These are phyloP conservation scores for Sebastes baramenuke DNA, from an alignment of 2,797 vertebrate genomes.

Conservation along the genomic window DNA sequence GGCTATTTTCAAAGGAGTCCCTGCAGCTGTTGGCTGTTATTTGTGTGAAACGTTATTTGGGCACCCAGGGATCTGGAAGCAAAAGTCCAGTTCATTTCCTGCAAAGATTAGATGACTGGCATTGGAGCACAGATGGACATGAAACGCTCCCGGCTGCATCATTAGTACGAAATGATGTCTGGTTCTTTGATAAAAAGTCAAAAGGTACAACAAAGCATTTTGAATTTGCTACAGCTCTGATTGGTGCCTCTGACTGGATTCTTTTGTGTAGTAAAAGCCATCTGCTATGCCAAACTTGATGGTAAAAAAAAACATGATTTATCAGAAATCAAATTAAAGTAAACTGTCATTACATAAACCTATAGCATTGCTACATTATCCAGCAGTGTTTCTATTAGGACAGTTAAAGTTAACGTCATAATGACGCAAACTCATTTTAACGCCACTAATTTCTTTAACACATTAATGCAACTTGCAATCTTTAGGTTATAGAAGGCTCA, in stretches of 20 bases:
- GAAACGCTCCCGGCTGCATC: not conserved
- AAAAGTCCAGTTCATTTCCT: not conserved
- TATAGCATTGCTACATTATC: not conserved
- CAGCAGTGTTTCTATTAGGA: too few species aligned
- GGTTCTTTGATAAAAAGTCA: not conserved
- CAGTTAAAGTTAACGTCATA: too few species aligned
- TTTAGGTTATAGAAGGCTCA: too few species aligned
- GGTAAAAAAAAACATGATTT: not conserved
- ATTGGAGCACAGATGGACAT: not conserved
- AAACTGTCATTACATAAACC: not conserved
- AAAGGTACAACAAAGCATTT: not conserved
- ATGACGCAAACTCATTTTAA: too few species aligned
- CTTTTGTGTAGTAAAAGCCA: not conserved
- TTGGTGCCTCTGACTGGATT: not conserved
- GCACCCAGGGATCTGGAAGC: not conserved
- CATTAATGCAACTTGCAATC: too few species aligned
- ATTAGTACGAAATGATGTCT: not conserved
- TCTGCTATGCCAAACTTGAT: not conserved
- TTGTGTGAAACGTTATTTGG: too few species aligned
- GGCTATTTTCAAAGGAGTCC: too few species aligned
- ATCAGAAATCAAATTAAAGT: not conserved
- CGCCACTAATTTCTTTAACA: too few species aligned
- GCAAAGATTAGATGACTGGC: not conserved
- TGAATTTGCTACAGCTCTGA: not conserved
- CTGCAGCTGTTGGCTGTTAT: too few species aligned